Base-by-base conservation (phyloP, 2,113 vertebrate genomes). In the Cephalophus harveyi region DNA sequence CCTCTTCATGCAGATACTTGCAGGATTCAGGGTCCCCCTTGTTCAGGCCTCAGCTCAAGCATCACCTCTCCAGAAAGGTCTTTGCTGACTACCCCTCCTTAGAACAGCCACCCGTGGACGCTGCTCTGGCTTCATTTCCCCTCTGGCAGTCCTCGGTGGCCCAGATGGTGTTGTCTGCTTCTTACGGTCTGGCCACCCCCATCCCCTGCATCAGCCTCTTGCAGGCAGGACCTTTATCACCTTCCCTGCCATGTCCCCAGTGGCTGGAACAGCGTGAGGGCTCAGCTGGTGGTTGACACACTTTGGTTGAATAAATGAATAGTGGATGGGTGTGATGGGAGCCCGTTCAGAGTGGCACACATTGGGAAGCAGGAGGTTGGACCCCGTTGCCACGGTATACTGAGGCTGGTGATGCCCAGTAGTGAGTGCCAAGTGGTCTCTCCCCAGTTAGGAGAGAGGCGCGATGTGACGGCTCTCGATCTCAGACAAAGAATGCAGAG, bases 111-210 rank as follows among this genome's bases (percentile, higher is more conserved):
- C 48, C 19, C 1, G 0, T 10, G 11, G 6, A 27, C 2, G 1
- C 25, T 27, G 2, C 9, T 28, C 10, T 10, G 1, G 21, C 59
- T 60, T 54, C 4, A 8, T 28, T 60, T 46, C 60, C 14, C 13
- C 13, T 14, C 0, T 7, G 71, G 48, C 17, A 17, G 59, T 6
- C 52, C n/a, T 16, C 0, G 0, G 74, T 30, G 1, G 0, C 74
- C 21, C 57, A 6, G 12, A 59, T 14, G 21, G 8, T 64, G 6
- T 15, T 17, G 10, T 13, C 36, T 87, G 57, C 30, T 8, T 40
- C 23, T 52, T 16, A 43, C 40, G 0, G 5, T 46, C 81, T 16
- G 33, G 59, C 55, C 40, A 12, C 14, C 6, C 74, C n/a, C 0
- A 0, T 25, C 67, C 11, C 14, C 43, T 12, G 87, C 17, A 0